Percentiles rank a stretch among this genome's conserved stretches.
phyloP scores from a whole-genome alignment of 92 coral and sea anemone genomes.

The Siderastrea siderea region DNA sequence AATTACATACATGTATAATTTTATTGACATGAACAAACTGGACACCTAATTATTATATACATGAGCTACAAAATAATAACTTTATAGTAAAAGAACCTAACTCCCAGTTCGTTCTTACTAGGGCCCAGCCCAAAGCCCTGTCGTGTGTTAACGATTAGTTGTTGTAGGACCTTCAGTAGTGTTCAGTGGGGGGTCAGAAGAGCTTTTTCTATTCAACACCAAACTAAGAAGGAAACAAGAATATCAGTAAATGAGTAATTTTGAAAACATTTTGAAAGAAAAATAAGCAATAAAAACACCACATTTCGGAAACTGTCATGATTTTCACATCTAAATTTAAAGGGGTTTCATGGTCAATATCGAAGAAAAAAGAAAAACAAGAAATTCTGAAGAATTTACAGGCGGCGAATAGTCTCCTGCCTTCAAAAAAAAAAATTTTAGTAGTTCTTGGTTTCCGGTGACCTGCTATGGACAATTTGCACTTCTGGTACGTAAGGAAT shows the following conservation, averaged over 20 bases:
- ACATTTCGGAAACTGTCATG: too few species aligned
- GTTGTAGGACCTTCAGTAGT: background rate
- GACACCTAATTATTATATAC: background rate
- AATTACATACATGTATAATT: background rate
- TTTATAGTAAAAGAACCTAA: background rate
- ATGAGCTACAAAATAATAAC: background rate
- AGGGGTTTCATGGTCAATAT: too few species aligned
- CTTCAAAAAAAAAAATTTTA: too few species aligned
- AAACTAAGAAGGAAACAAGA: constrained; percentile 5
- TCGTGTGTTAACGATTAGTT: background rate
- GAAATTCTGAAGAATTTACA: too few species aligned
- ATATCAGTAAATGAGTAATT: background rate
- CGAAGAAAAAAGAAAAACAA: too few species aligned
- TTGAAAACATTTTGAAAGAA: too few species aligned
- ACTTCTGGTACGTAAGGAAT: too few species aligned
- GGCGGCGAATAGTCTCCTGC: too few species aligned
- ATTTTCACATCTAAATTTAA: too few species aligned
- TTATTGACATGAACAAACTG: background rate
- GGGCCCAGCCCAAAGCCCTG: background rate
- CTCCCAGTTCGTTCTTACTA: background rate
- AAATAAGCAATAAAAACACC: too few species aligned
- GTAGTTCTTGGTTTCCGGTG: too few species aligned
- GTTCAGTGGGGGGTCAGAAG: background rate
- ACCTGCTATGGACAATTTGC: too few species aligned
- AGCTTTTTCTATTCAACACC: background rate